Conservation (phyloP, 2,888 invertebrate species). For the Leptinotarsa peninsularis region DNA sequence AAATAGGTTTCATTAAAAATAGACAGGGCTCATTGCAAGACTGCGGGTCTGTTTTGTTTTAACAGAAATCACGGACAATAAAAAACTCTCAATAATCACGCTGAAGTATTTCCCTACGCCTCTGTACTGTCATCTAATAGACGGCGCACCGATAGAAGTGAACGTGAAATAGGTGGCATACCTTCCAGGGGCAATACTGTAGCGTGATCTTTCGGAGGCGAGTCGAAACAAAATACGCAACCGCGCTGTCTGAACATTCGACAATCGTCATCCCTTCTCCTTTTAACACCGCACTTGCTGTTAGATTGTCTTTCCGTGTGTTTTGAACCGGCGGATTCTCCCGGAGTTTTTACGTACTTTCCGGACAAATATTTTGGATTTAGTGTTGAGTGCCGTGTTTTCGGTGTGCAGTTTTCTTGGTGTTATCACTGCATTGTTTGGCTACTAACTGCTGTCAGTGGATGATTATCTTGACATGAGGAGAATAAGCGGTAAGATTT, state of each 20-base stretch:
- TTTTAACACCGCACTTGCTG: constrained; percentile 15
- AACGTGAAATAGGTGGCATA: constrained; percentile 22
- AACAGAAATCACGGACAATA: no score
- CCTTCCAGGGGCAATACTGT: constrained; percentile 26
- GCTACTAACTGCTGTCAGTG: constrained; percentile 1
- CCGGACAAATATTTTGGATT: constrained; percentile 4
- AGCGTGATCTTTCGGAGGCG: constrained; percentile 17
- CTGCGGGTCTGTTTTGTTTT: no score
- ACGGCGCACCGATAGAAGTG: background rate
- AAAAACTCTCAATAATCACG: no score
- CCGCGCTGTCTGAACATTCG: constrained; percentile 29
- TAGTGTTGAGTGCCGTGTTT: constrained; percentile 3
- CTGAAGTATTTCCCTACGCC: background rate
- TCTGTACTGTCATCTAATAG: background rate
- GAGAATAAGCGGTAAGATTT: constrained; percentile 28
- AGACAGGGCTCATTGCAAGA: no score
- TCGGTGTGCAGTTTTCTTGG: constrained; percentile 14
- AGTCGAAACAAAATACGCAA: constrained; percentile 28
- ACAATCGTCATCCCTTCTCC: constrained; percentile 22
- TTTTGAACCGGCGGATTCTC: constrained; percentile 19
- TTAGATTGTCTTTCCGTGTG: constrained; percentile 20
- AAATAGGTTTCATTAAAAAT: no score
- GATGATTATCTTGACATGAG: constrained; percentile 25
- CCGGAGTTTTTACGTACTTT: constrained; percentile 23
- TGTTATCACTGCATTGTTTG: constrained; percentile 12